Conservation (phyloP, 92 coral and sea anemone genomes). For the Bergia sp. region DNA sequence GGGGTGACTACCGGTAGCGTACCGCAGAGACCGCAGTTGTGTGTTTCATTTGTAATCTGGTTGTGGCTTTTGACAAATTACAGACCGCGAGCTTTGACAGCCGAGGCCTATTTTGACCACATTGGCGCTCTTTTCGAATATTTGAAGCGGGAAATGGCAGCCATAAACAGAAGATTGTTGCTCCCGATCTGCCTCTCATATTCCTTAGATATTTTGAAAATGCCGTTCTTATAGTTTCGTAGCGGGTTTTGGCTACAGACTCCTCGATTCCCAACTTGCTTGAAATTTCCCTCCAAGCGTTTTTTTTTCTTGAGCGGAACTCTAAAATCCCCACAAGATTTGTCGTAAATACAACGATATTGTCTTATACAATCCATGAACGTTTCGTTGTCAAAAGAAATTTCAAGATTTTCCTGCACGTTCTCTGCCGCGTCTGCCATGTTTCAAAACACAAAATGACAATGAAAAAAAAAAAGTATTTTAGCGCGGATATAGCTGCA, state of each 20-base stretch:
- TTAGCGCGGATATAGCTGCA: no score
- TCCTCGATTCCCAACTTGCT: background rate
- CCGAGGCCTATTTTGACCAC: no score
- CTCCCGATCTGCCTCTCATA: background rate
- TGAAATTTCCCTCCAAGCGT: conserved; percentile 12
- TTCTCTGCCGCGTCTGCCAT: background rate
- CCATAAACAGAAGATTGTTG: background rate
- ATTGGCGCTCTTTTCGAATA: background rate
- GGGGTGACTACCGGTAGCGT: no score
- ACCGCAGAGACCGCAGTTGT: no score
- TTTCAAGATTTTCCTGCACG: no score
- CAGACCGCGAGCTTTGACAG: no score
- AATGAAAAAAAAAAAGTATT: no score
- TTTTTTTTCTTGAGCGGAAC: background rate
- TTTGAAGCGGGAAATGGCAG: conserved; percentile 14
- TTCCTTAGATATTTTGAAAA: conserved; percentile 7
- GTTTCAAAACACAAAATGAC: background rate
- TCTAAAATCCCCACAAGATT: background rate
- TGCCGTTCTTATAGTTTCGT: conserved; percentile 1
- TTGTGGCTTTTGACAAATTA: no score
- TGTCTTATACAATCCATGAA: no score
- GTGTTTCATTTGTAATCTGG: no score
- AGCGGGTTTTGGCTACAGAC: conserved; percentile 1
- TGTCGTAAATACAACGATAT: no score
- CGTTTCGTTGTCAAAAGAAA: no score